Percentiles rank a stretch among this genome's conserved stretches.
phyloP scores from a whole-genome alignment of 2,888 invertebrate species.

The Caenorhabditis japonica region DNA sequence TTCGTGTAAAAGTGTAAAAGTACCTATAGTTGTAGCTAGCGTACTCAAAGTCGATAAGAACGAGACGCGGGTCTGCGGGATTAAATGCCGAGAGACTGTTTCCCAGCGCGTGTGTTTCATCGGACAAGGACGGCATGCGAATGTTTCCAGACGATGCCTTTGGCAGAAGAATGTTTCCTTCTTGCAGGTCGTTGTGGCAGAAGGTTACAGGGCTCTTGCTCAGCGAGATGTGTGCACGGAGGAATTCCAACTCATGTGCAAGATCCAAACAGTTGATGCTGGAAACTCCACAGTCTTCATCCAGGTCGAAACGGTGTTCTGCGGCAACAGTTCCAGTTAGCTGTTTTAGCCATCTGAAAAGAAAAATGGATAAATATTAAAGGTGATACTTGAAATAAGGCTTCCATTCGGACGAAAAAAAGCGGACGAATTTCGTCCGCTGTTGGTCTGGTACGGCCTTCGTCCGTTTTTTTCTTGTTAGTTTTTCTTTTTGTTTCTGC shows the following conservation, averaged over 20 bases:
- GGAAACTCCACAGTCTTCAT: slow-evolving; percentile 63
- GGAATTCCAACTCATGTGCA: slow-evolving; percentile 57
- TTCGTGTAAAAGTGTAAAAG: neutral
- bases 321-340: slow-evolving; percentile 61
- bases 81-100: slow-evolving; percentile 75
- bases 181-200: slow-evolving; percentile 79
- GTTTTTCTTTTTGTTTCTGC: too few relatives aligned
- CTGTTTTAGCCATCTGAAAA: slow-evolving; percentile 75
- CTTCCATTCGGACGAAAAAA: neutral
- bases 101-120: slow-evolving; percentile 57
- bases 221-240: slow-evolving; percentile 63
- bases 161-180: slow-evolving; percentile 78
- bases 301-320: slow-evolving; percentile 64
- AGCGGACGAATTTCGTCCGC: too few relatives aligned
- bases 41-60: slow-evolving; percentile 93
- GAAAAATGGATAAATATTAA: too few relatives aligned
- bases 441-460: too few relatives aligned
- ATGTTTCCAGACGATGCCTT: slow-evolving; percentile 77
- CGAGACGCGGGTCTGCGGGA: slow-evolving; percentile 79
- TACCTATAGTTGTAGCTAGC: slow-evolving; percentile 90
- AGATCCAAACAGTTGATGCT: slow-evolving; percentile 63
- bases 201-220: slow-evolving; percentile 84
- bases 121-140: slow-evolving; percentile 70
- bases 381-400: neutral
- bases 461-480: too few relatives aligned